Base-by-base conservation (phyloP, 2,113 vertebrate genomes). In the Carassius auratus region DNA sequence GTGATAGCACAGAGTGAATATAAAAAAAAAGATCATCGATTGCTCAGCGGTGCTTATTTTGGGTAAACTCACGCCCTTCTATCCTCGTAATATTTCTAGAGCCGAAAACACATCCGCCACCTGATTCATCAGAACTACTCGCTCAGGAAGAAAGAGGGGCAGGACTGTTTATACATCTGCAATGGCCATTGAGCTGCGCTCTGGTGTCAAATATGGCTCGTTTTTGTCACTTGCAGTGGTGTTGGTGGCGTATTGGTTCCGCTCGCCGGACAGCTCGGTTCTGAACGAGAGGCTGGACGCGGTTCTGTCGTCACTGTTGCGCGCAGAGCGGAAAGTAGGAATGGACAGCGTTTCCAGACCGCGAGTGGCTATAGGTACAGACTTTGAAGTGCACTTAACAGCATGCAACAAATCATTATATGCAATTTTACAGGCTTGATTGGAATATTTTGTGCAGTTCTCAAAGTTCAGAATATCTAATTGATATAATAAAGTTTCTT, bases 301-400 rank as follows among this genome's bases (percentile, higher is more conserved):
- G 0, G 95, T 96, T 4, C 81, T 96, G 61, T 94, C 94, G 52
- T 96, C 95, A 5, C 88, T 96, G 74, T 93, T 96, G 3, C 93
- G 91, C 55, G 95, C 95, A 13, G 95, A 96, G 30, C 66, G 90
- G 5, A 96, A 96, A 90, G 95, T 93, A 76, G 94, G 92, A 1
- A 76, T 94, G 55, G 91, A 89, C 10, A 19, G 83, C 80, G 81
- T 91, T 15, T 87, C 88, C 26, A 92, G 93, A 91, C 95, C 95
- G 17, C 91, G 87, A 90, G 95, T 96, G 75, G 95, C 95, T 0
- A 90, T 96, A 4, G 95, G 95, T 96, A 80, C 30, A 91, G 86
- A 82, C 55, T 26, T 74, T 73, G 42, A 48, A 76, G 42, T 50
- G 38, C 45, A 23, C 73, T 50, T 75, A 14, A 75, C 21, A 75